Conservation (phyloP, 2,888 invertebrate species). For the Elgonia sp. region DNA sequence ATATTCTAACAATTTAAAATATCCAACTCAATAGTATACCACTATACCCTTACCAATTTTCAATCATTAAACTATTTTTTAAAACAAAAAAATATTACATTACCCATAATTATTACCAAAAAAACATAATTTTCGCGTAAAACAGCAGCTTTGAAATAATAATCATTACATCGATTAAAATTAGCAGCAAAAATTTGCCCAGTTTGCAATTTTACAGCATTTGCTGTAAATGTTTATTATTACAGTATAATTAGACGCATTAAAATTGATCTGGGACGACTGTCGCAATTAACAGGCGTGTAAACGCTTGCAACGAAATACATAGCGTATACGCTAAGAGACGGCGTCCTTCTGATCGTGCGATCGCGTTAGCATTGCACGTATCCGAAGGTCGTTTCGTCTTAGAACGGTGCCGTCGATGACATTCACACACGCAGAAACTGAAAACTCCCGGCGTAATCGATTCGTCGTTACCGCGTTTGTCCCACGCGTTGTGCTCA, state of each 20-base stretch:
- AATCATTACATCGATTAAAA: too few species aligned
- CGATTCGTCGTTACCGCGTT: constrained; percentile 66
- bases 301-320: constrained; percentile 11
- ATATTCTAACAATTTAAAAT: too few species aligned
- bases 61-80: too few species aligned
- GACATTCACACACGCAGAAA: constrained; percentile 53
- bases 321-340: constrained; percentile 12
- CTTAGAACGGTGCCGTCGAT: constrained; percentile 55
- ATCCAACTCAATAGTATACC: too few species aligned
- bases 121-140: too few species aligned
- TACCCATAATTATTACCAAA: too few species aligned
- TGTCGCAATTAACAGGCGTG: constrained; percentile 33
- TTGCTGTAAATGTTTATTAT: too few species aligned
- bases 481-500: constrained; percentile 37
- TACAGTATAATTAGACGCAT: constrained; percentile 19
- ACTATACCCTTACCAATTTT: too few species aligned
- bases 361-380: constrained; percentile 52
- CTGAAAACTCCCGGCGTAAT: constrained; percentile 33
- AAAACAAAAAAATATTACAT: too few species aligned
- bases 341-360: constrained; percentile 36
- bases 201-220: too few species aligned
- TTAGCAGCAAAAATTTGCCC: too few species aligned
- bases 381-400: constrained; percentile 54
- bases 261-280: constrained; percentile 24
- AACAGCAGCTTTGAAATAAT: too few species aligned